phyloP scores from a whole-genome alignment of 1,140 invertebrate genomes.

The Saccostrea echinata region DNA sequence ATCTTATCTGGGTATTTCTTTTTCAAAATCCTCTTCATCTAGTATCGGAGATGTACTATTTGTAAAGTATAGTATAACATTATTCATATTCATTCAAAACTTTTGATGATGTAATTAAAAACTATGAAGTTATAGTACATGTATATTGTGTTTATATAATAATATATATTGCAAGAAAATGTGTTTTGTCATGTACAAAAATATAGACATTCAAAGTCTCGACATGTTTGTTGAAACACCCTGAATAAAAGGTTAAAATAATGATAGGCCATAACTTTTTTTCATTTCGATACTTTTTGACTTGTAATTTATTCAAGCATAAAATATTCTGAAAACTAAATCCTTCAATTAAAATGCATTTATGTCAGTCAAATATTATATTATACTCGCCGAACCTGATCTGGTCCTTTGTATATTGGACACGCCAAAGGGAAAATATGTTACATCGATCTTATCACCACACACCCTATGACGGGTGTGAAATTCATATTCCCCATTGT shows the following conservation, averaged over 20 bases:
- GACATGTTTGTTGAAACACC: no score
- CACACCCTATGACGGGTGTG: not conserved
- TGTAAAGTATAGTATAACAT: no score
- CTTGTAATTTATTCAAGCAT: not conserved
- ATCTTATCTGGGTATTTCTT: no score
- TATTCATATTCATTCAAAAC: no score
- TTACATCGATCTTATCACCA: slow-evolving; percentile 9
- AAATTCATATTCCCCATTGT: not conserved
- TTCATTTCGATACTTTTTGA: not conserved
- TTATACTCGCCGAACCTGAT: not conserved
- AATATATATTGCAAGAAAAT: no score
- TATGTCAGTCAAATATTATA: slow-evolving; percentile 16
- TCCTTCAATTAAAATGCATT: not conserved
- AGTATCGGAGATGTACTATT: no score
- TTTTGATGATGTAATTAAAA: no score
- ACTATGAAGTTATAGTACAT: no score
- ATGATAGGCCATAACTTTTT: not conserved
- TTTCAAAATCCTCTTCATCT: no score
- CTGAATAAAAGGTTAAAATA: not conserved
- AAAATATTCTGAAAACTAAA: slow-evolving; percentile 20
- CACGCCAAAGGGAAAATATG: not conserved
- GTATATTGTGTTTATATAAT: no score
- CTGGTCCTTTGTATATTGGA: not conserved
- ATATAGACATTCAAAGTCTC: no score
- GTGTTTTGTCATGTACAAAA: no score